A percentile compares a stretch with the other conserved stretches of the same genome.
Evolutionary conservation across 2,113 vertebrate genomes (phyloP).

Genomic region (Brachyistius frenatus): DNA sequence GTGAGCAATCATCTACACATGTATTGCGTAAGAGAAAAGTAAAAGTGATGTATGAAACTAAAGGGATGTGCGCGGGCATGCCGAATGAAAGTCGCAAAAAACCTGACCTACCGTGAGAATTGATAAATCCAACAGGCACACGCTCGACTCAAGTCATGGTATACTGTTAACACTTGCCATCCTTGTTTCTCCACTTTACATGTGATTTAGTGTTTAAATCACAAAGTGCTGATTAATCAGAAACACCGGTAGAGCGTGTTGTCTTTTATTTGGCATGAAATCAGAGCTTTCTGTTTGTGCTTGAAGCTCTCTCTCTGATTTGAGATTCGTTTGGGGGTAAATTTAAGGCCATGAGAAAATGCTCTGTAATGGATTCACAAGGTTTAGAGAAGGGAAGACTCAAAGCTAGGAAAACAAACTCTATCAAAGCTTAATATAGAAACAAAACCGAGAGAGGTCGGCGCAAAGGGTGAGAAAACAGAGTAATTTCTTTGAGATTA

Average conservation of each 20-base stretch:
- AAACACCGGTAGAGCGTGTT: conserved; percentile 18
- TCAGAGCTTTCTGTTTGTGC: conserved; percentile 42
- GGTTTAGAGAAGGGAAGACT: conserved; percentile 55
- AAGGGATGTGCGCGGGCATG: conserved; percentile 65
- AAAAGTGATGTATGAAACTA: conserved; percentile 15
- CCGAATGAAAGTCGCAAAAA: conserved; percentile 32
- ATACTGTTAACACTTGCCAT: conserved; percentile 54
- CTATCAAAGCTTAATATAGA: conserved; percentile 60
- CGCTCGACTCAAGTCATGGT: conserved; percentile 34
- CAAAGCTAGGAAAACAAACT: conserved; percentile 65
- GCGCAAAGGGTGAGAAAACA: conserved; percentile 54
- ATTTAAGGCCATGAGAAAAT: conserved; percentile 76
- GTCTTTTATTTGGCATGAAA: conserved; percentile 56
- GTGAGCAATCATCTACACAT: conserved; percentile 47
- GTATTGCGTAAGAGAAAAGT: conserved; percentile 52
- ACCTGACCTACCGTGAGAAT: conserved; percentile 77
- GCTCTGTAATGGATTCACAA: conserved; percentile 67
- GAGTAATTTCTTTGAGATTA: conserved; percentile 48
- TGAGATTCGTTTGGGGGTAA: conserved; percentile 54
- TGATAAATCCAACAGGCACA: conserved; percentile 58
- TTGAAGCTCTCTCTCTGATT: conserved; percentile 31
- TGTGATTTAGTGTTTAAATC: conserved; percentile 28
- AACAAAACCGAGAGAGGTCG: conserved; percentile 54
- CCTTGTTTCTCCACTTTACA: conserved; percentile 5
- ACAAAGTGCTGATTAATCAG: conserved; percentile 38